Conservation (phyloP, 2,888 invertebrate species). For the Brassicogethes aeneus region DNA sequence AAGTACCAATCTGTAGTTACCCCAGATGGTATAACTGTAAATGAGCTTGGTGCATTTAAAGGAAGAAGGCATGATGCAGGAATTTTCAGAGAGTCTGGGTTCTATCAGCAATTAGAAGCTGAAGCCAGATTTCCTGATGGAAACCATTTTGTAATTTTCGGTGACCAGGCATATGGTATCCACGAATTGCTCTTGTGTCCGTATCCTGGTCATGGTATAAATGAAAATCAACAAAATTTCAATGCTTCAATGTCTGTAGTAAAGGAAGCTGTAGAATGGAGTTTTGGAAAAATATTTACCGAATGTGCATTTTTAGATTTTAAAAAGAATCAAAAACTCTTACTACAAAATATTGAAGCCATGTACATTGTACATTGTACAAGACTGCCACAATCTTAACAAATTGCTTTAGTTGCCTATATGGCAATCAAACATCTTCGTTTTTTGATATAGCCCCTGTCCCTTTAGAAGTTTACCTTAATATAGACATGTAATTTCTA, state of each 20-base stretch:
- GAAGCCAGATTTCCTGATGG: slow-evolving; percentile 6
- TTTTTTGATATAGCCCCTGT: no score
- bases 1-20: slow-evolving; percentile 18
- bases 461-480: no score
- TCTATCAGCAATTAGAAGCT: slow-evolving; percentile 14
- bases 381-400: no score
- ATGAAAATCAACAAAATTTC: slow-evolving; percentile 3
- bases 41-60: slow-evolving; percentile 12
- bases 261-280: slow-evolving; percentile 14
- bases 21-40: slow-evolving; percentile 18
- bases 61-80: slow-evolving; percentile 18
- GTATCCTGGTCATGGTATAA: slow-evolving; percentile 5
- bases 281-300: slow-evolving; percentile 14
- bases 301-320: slow-evolving; percentile 17
- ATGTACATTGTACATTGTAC: no score
- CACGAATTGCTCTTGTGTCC: slow-evolving; percentile 14
- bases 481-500: no score
- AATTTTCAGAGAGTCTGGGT: slow-evolving; percentile 15
- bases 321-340: slow-evolving; percentile 17
- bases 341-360: no score
- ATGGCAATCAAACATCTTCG: no score
- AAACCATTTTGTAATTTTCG: slow-evolving; percentile 17
- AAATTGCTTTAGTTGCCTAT: no score
- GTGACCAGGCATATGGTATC: slow-evolving; percentile 17
- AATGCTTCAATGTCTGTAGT: slow-evolving; percentile 1